Percentiles rank a stretch among this genome's conserved stretches.
Evolutionary conservation across 35 echinoderm and acorn worm genomes (phyloP).

Genomic region (Eucidaris tribuloides): DNA sequence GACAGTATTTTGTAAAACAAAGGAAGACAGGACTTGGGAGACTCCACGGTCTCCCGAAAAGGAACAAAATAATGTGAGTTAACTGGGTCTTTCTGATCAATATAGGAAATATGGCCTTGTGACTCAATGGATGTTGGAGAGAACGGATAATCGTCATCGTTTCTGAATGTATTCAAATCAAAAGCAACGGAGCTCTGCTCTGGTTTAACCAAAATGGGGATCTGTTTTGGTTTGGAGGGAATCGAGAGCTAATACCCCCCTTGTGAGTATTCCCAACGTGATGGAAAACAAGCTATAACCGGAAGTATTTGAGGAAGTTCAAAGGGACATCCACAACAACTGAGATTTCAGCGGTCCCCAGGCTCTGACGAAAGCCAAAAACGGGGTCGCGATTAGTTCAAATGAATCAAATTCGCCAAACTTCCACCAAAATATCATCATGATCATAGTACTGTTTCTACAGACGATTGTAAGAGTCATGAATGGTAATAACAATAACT

Average conservation of each 20-base stretch:
- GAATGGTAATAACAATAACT: neutral
- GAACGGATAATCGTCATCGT: neutral
- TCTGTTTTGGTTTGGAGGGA: no score
- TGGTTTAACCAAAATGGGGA: neutral
- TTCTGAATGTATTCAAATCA: neutral
- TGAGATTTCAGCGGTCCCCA: neutral
- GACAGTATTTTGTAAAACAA: no score
- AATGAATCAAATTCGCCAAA: neutral
- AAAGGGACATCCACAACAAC: slow-evolving; percentile 7
- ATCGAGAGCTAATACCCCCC: no score
- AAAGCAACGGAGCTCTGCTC: neutral
- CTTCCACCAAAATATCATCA: neutral
- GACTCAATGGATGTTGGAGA: neutral
- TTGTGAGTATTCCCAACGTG: neutral
- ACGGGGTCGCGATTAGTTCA: neutral
- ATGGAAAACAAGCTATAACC: neutral
- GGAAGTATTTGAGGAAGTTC: slow-evolving; percentile 16
- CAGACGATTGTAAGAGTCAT: neutral
- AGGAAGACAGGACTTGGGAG: no score
- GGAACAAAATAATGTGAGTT: no score
- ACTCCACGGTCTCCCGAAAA: no score
- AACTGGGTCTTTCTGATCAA: neutral
- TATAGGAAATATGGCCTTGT: neutral
- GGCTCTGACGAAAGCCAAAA: neutral
- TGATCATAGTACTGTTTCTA: neutral